Percentiles rank a stretch among this genome's conserved stretches.
Evolutionary conservation across 2,113 vertebrate species (phyloP).

Genomic region (Ctenodactylus gundi): DNA sequence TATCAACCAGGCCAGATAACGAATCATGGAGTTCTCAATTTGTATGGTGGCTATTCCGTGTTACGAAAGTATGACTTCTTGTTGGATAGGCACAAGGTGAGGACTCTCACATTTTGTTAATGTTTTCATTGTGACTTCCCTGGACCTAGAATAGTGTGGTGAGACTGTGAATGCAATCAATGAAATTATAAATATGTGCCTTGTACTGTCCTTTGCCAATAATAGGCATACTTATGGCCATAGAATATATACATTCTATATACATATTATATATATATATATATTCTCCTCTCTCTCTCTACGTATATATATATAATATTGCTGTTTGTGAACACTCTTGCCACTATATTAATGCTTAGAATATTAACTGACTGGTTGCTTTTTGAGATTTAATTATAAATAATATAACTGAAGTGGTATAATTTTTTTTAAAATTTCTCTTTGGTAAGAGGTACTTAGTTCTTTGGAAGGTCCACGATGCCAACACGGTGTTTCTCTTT

Average conservation of each 20-base stretch:
- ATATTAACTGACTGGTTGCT: not conserved
- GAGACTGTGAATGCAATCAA: slow-evolving; percentile 27
- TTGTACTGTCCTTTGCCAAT: not conserved
- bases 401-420: not conserved
- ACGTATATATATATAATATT: not conserved
- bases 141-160: not conserved
- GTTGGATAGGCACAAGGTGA: slow-evolving; percentile 90
- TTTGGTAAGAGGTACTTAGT: not conserved
- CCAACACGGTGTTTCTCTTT: slow-evolving; percentile 56
- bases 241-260: not conserved
- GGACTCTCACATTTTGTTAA: slow-evolving; percentile 32
- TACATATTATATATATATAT: no score
- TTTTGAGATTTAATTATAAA: slow-evolving; percentile 39
- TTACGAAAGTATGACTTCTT: slow-evolving; percentile 82
- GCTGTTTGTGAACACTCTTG: not conserved
- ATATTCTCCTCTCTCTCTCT: no score
- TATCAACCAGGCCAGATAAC: slow-evolving; percentile 89
- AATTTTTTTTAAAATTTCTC: not conserved
- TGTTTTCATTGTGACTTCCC: not conserved
- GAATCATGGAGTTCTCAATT: slow-evolving; percentile 88
- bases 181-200: not conserved
- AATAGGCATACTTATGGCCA: not conserved
- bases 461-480: slow-evolving; percentile 50
- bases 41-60: slow-evolving; percentile 80
- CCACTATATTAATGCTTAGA: slow-evolving; percentile 25